These are phyloP conservation scores for Trogon surrucura DNA, from an alignment of 2,113 vertebrate species.

Conservation along the genomic window DNA sequence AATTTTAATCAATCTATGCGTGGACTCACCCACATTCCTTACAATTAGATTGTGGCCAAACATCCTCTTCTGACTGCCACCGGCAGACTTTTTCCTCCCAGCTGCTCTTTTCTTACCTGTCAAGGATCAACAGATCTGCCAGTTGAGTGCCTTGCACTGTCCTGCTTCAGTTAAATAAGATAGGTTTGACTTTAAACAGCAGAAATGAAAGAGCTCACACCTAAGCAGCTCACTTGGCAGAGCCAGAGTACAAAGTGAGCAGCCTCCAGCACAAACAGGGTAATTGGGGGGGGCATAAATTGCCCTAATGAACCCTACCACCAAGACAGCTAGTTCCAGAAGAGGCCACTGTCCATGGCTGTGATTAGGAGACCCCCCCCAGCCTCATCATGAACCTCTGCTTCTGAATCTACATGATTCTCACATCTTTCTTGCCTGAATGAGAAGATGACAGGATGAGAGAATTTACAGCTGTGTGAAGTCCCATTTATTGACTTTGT, in stretches of 20 bases:
- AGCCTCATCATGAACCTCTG: background rate
- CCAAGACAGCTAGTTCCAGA: background rate
- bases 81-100: background rate
- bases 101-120: background rate
- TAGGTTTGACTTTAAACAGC: background rate
- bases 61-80: background rate
- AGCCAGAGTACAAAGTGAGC: background rate
- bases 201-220: background rate
- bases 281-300: background rate
- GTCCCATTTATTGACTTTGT: conserved; percentile 8
- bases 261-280: background rate
- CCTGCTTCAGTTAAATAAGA: background rate
- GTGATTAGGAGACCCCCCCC: background rate
- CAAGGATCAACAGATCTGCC: background rate
- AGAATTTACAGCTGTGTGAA: background rate
- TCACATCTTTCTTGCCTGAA: background rate
- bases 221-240: background rate
- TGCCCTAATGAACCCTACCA: background rate
- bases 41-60: background rate
- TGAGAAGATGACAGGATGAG: background rate
- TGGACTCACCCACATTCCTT: background rate
- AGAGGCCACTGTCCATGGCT: rapidly evolving
- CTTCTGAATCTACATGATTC: background rate
- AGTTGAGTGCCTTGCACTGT: background rate
- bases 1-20: background rate